Evolutionary conservation across 1,140 invertebrate genomes (phyloP).

Genomic region (Arctopsyche grandis): DNA sequence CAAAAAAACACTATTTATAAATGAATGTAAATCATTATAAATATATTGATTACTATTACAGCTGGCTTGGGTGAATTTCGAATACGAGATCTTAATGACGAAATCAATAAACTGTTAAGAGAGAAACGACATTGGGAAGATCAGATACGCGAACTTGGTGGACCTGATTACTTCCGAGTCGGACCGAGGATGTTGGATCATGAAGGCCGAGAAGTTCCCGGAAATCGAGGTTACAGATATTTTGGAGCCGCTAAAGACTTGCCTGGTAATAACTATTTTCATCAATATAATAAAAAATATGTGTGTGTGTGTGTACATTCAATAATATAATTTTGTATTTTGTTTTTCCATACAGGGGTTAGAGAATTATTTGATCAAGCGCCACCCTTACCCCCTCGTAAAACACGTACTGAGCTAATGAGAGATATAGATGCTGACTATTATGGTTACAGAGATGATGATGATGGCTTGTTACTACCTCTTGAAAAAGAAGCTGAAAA

Average conservation of each 20-base stretch:
- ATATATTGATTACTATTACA: conserved; percentile 56
- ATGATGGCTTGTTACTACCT: conserved; percentile 94
- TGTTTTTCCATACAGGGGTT: conserved; percentile 73
- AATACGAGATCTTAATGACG: conserved; percentile 98
- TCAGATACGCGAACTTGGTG: conserved; percentile 94
- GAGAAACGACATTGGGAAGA: conserved; percentile 98
- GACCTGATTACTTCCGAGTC: conserved; percentile 91
- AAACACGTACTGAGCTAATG: conserved; percentile 96
- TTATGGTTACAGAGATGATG: conserved; percentile 98
- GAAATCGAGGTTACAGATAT: conserved; percentile 98
- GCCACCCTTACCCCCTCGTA: conserved; percentile 85
- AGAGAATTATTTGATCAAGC: conserved; percentile 97
- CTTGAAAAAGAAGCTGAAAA: conserved; percentile 86
- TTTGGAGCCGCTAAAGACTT: conserved; percentile 99
- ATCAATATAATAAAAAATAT: neutral
- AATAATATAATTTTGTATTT: neutral
- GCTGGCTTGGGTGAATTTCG: conserved; percentile 98
- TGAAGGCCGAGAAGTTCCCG: conserved; percentile 96
- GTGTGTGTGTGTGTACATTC: too few species aligned
- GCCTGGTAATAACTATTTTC: conserved; percentile 73
- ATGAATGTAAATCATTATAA: neutral
- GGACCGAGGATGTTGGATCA: conserved; percentile 96
- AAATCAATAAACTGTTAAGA: conserved; percentile 97
- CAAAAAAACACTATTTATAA: neutral
- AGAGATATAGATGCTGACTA: conserved; percentile 98